These are phyloP conservation scores for Larimichthys crocea DNA, from an alignment of 2,113 vertebrate species.

Conservation along the genomic window DNA sequence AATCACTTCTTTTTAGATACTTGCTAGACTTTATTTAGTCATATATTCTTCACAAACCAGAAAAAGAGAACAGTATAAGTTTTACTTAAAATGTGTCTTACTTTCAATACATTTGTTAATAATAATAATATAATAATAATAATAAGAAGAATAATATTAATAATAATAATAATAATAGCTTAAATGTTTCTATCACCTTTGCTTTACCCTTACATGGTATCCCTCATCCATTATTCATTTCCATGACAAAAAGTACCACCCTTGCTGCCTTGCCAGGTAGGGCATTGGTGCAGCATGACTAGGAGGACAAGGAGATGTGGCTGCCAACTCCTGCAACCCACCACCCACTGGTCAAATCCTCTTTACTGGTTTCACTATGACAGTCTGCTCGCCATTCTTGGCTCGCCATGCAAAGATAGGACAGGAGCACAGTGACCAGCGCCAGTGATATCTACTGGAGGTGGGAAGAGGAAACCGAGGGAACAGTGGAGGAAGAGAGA, in stretches of 20 bases:
- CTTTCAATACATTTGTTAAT: background rate
- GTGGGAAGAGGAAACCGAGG: constrained; percentile 27
- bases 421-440: constrained; percentile 39
- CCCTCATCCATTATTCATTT: constrained; percentile 23
- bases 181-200: background rate
- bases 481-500: constrained; percentile 23
- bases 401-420: constrained; percentile 49
- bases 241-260: constrained; percentile 4
- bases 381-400: constrained; percentile 46
- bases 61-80: background rate
- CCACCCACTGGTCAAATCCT: constrained; percentile 67
- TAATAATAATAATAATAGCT: background rate
- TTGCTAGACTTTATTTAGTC: background rate
- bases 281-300: constrained; percentile 55
- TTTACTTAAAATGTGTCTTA: background rate
- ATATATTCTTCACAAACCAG: background rate
- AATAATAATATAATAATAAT: no score
- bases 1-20: background rate
- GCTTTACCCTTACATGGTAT: background rate
- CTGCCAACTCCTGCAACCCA: constrained; percentile 54
- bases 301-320: constrained; percentile 31
- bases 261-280: constrained; percentile 28
- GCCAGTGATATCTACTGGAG: constrained; percentile 60
- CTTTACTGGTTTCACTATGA: constrained; percentile 60
- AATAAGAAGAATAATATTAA: no score